These are phyloP conservation scores for Neodontobutis hainanensis DNA, from an alignment of 2,113 vertebrate genomes.

Conservation along the genomic window DNA sequence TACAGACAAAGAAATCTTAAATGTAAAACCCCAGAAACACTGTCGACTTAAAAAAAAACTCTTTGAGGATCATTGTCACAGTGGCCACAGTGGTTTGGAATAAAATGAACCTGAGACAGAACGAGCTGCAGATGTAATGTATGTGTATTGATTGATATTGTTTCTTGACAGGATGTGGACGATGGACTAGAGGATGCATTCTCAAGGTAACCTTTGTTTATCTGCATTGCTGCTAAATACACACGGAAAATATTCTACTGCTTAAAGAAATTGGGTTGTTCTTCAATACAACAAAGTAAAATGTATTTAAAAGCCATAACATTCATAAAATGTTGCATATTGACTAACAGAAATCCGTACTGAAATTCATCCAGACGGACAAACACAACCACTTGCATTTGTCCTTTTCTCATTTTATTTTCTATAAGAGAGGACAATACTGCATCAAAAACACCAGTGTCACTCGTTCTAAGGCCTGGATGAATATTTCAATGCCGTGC, in stretches of 20 bases:
- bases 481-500: too few species aligned
- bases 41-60: too few species aligned
- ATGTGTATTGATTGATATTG: constrained; percentile 37
- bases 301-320: neutral
- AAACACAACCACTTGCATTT: too few species aligned
- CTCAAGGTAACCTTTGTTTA: constrained; percentile 73
- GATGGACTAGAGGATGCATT: constrained; percentile 78
- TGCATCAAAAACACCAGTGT: too few species aligned
- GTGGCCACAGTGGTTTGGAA: too few species aligned
- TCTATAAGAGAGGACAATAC: too few species aligned
- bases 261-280: constrained; percentile 1
- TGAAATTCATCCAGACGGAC: neutral
- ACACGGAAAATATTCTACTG: neutral
- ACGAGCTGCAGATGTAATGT: constrained; percentile 1
- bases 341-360: constrained; percentile 15
- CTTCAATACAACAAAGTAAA: neutral
- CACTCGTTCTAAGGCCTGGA: too few species aligned
- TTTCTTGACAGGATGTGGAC: constrained; percentile 76
- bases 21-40: too few species aligned
- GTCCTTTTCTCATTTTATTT: too few species aligned
- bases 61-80: too few species aligned
- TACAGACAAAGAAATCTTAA: too few species aligned
- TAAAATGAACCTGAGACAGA: neutral
- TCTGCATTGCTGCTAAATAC: neutral
- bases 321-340: neutral